Conservation (phyloP, 1,140 invertebrate genomes). For the Lasaia peninsularis region DNA sequence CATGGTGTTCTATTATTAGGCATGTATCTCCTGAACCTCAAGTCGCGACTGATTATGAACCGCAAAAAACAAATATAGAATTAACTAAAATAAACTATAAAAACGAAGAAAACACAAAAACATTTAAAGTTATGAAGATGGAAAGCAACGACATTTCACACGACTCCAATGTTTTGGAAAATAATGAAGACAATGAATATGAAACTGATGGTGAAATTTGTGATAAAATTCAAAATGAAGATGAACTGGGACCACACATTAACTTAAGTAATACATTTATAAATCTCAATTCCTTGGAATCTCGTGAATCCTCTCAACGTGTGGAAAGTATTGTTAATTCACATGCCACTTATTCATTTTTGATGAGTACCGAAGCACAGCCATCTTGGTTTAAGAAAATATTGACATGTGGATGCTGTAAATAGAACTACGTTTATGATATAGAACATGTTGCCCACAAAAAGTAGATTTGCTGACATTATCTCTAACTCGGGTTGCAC, state of each 20-base stretch:
- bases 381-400: constrained; percentile 44
- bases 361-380: constrained; percentile 25
- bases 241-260: background rate
- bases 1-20: background rate
- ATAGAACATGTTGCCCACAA: too few species aligned
- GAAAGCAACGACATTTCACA: background rate
- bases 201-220: background rate
- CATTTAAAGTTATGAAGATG: background rate
- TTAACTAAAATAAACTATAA: background rate
- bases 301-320: background rate
- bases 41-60: background rate
- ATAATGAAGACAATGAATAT: background rate
- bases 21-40: background rate
- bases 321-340: background rate
- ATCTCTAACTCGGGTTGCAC: too few species aligned
- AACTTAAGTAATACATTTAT: background rate
- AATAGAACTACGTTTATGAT: constrained; percentile 19
- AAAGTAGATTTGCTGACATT: too few species aligned
- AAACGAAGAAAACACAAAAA: background rate
- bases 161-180: background rate
- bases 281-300: background rate
- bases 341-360: constrained; percentile 27
- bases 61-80: background rate
- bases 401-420: constrained; percentile 49
- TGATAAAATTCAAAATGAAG: background rate